Percentiles rank a stretch among this genome's conserved stretches.
These are phyloP conservation scores for Caenorhabditis wallacei DNA, from an alignment of 2,888 invertebrate species.

Conservation along the genomic window DNA sequence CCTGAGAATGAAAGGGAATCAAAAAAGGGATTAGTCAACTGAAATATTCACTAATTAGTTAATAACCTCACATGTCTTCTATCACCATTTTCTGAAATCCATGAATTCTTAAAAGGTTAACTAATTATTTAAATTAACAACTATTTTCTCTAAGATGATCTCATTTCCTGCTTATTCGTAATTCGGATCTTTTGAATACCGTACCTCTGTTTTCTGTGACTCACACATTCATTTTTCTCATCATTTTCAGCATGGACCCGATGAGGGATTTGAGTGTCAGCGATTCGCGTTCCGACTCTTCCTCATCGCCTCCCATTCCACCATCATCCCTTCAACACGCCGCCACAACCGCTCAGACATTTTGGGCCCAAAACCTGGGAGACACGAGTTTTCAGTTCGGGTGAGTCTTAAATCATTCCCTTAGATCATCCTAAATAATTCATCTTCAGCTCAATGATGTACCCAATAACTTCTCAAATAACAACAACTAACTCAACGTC, in stretches of 20 bases:
- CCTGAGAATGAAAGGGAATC: no score
- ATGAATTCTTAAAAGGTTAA: no score
- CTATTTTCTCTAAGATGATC: no score
- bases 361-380: constrained; percentile 26
- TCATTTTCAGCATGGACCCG: constrained; percentile 7
- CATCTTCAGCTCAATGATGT: constrained; percentile 42
- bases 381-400: constrained; percentile 31
- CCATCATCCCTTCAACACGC: not conserved
- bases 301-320: constrained; percentile 19
- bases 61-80: no score
- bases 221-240: not conserved
- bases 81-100: no score
- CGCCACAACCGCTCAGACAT: constrained; percentile 7
- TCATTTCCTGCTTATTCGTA: no score
- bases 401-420: constrained; percentile 1
- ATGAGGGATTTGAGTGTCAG: constrained; percentile 42
- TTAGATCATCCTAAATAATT: not conserved
- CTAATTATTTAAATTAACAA: no score
- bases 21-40: no score
- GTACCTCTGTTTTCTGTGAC: not conserved
- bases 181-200: no score
- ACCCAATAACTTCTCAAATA: constrained; percentile 30
- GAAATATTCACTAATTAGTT: no score
- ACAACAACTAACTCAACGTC: not conserved
- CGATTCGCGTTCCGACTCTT: constrained; percentile 51